Evolutionary conservation across 1,140 invertebrate genomes (phyloP).

Genomic region (Doryteuthis pealeii): DNA sequence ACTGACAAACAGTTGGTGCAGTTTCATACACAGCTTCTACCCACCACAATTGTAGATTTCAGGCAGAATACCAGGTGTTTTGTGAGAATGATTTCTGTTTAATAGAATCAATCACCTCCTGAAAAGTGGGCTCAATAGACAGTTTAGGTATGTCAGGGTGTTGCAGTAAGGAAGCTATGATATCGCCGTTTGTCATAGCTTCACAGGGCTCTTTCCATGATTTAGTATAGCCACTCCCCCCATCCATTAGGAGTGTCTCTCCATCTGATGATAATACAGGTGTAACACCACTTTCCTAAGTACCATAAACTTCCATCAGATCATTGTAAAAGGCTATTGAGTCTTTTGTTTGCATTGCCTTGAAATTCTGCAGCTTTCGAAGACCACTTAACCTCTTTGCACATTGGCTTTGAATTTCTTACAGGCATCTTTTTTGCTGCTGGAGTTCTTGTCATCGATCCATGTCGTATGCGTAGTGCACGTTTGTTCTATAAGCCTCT

Average conservation of each 20-base stretch:
- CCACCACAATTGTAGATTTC: conserved; percentile 26
- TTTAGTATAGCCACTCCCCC: not conserved
- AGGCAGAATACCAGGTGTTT: conserved; percentile 20
- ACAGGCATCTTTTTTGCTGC: too few species aligned
- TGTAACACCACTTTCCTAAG: not conserved
- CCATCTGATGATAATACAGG: not conserved
- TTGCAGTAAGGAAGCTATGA: too few species aligned
- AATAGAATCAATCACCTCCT: conserved; percentile 19
- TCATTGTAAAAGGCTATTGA: not conserved
- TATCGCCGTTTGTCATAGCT: not conserved
- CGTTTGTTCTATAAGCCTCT: not conserved
- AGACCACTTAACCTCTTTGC: too few species aligned
- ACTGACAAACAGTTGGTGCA: not conserved
- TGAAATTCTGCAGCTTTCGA: not conserved
- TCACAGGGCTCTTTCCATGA: not conserved
- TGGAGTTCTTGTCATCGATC: not conserved
- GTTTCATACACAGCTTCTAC: not conserved
- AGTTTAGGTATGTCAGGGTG: too few species aligned
- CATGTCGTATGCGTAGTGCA: not conserved
- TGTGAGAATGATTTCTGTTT: conserved; percentile 19
- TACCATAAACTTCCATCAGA: not conserved
- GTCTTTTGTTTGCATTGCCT: not conserved
- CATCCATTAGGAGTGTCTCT: not conserved
- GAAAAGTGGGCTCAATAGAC: too few species aligned
- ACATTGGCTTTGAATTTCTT: too few species aligned